Base-by-base conservation (phyloP, 30 jellyfish, hydroid and myxozoan genomes). In the Pelagia noctiluca region DNA sequence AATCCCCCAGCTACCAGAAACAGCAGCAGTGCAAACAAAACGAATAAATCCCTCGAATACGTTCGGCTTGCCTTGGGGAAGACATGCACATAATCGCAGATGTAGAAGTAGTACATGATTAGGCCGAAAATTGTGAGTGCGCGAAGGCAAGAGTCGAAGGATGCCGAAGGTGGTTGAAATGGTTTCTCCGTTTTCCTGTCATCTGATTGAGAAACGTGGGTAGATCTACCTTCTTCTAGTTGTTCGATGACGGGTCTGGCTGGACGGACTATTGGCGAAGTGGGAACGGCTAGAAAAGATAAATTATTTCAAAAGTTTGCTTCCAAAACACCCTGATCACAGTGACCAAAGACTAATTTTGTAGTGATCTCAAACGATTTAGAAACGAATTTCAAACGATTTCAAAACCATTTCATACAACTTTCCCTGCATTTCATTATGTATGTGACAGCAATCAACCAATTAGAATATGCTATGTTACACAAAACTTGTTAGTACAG, bases 71-170 rank as follows among this genome's bases (percentile, higher is more conserved):
- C 97, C 82, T 78, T 78, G 18, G 96, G 97, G 47, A 94, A 88
- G 23, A 81, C 77, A 35, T 94, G 99, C n/a, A 61, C 73, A 81
- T 94, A 94, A 72, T 94, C 99, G 63, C 96, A 88, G 7, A 94
- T 68, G 68, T 79, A 94, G 88, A 89, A 94, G 89, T 30, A 88
- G 61, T 80, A 73, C 95, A 94, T 69, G 48, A 94, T 83, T n/a
- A 85, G 90, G 82, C 97, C 97, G 19, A 88, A 66, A 26, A 76
- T 52, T 24, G 77, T 53, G 33, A 82, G 80, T 18, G 95, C 92
- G 23, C 60, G 89, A 11, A 88, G 52, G 34, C 88, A 95, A 13
- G 80, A 32, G 22, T 85, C 88, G 30, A 81, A 65, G 13, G 78
- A 29, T 35, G 67, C 85, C 11, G 89, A 63, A 26, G 32, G 61